A percentile compares a stretch with the other conserved stretches of the same genome.
Evolutionary conservation across 2,113 vertebrate species (phyloP).

Genomic region (Danionella cerebrum): DNA sequence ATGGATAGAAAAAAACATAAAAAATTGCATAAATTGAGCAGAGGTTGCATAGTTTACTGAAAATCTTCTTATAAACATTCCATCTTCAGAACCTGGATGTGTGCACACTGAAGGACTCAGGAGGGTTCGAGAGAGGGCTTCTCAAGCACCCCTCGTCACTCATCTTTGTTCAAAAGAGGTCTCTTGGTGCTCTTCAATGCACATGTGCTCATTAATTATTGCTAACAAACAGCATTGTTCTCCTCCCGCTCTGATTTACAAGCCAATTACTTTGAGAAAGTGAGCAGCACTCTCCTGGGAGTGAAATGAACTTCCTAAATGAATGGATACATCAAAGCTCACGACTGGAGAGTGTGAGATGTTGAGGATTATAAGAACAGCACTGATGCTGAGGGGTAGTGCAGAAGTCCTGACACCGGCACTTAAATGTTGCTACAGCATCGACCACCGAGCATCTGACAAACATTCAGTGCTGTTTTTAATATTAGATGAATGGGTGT

Average conservation of each 20-base stretch:
- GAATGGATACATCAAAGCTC: background rate
- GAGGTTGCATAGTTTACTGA: background rate
- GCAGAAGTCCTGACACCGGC: too few species aligned
- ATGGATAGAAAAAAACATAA: too few species aligned
- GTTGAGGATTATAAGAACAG: too few species aligned
- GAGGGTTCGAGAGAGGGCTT: background rate
- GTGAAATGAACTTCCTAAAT: background rate
- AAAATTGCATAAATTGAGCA: too few species aligned
- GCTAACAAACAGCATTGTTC: conserved; percentile 34
- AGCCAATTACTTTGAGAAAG: conserved; percentile 32
- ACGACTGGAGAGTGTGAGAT: background rate
- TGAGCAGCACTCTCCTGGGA: background rate
- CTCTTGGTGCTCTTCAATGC: conserved; percentile 10
- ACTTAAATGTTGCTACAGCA: too few species aligned
- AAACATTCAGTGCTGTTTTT: too few species aligned
- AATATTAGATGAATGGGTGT: too few species aligned
- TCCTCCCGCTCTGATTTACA: conserved; percentile 30
- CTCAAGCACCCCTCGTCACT: conserved; percentile 22
- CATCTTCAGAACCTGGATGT: background rate
- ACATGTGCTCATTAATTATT: conserved; percentile 40
- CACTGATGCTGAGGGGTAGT: too few species aligned
- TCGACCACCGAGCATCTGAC: too few species aligned
- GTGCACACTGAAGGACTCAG: background rate
- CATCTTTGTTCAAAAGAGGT: conserved; percentile 11
- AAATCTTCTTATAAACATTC: background rate